Base-by-base conservation (phyloP, 2,113 vertebrate genomes). In the Pteruthius melanotis region DNA sequence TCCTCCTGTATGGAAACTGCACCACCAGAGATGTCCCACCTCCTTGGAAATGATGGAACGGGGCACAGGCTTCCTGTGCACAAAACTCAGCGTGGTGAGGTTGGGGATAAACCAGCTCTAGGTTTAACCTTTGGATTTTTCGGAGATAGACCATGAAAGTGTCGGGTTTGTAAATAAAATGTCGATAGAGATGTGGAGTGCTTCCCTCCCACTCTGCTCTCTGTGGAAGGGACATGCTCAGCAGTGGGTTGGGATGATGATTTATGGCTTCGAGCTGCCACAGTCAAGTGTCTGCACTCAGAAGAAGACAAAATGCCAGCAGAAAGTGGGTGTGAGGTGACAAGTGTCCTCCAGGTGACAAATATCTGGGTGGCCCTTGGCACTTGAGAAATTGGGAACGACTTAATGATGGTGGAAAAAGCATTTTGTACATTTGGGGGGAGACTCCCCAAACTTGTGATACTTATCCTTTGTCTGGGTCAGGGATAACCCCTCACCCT, bases 221-320 rank as follows among this genome's bases (percentile, higher is more conserved):
- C 52, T 7, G 11, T 15, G 44, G 40, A 33, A 57, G 57, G 75
- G 30, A 10, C 23, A 1, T 0, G 2, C 10, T 16, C 80, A 30
- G 3, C 63, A 45, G 33, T 21, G 80, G 14, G 16, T 86, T 80
- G 69, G 28, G 71, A 0, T 37, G 57, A n/a, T 37, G 3, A 30
- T 95, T 89, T 74, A 57, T 45, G 59, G 89, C 33, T 31, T 45
- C 44, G 49, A 52, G 23, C 63, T 64, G 86, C 57, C 49, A 31
- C 24, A 45, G 66, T 19, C 61, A 60, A 63, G 82, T 33, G 66
- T 49, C 9, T 47, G 42, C 10, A 3, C 59, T 65, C 26, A 39
- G 56, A 50, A 22, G 31, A 33, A 31, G 65, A 66, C 26, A 56
- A 78, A 50, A 17, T 3, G 24, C 42, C 24, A 4, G 47, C 47